These are phyloP conservation scores for Trilocha varians DNA, from an alignment of 2,888 invertebrate genomes.

Conservation along the genomic window DNA sequence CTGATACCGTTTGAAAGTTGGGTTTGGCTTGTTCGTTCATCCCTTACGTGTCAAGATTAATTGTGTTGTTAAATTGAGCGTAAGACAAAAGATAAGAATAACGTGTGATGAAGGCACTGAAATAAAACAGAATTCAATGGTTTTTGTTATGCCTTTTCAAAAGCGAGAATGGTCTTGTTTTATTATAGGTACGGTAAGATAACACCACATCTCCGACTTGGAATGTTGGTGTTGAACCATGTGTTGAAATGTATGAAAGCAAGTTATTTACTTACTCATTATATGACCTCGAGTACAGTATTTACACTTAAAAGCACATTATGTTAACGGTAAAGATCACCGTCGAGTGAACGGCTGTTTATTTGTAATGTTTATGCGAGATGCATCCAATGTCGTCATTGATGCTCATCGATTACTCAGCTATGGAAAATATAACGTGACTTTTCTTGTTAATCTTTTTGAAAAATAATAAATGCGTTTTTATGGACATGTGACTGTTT, in stretches of 20 bases:
- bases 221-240: constrained; percentile 1
- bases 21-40: too few relatives aligned
- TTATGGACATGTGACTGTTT: too few relatives aligned
- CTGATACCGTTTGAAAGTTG: too few relatives aligned
- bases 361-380: neutral
- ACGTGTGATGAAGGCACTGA: neutral
- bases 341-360: constrained; percentile 1
- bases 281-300: constrained; percentile 4
- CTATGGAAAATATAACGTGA: too few relatives aligned
- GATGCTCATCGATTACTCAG: neutral
- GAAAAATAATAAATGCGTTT: too few relatives aligned
- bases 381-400: neutral
- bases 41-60: neutral
- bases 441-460: too few relatives aligned
- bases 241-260: constrained; percentile 14
- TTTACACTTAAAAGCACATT: constrained; percentile 1
- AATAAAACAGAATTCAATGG: neutral
- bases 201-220: neutral
- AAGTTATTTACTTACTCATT: constrained; percentile 11
- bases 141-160: constrained; percentile 20
- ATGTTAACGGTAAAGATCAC: constrained; percentile 3
- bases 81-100: neutral
- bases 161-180: constrained; percentile 11
- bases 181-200: too few relatives aligned
- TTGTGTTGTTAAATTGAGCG: neutral